These are phyloP conservation scores for Uloborus plumipes DNA, from an alignment of 2,888 invertebrate genomes.

Conservation along the genomic window DNA sequence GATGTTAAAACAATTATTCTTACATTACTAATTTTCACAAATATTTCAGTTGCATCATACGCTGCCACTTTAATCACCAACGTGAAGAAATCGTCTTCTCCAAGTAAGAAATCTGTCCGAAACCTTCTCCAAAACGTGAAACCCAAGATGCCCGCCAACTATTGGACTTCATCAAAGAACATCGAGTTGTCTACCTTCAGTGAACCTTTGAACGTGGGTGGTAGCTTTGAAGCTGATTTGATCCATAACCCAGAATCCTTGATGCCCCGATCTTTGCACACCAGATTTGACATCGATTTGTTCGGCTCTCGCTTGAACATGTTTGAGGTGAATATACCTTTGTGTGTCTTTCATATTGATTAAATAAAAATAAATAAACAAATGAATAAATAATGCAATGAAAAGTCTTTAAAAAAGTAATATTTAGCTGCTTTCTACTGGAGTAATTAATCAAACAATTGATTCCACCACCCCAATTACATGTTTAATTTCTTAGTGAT, in stretches of 20 bases:
- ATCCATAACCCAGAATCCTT: constrained; percentile 82
- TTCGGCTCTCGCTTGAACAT: constrained; percentile 92
- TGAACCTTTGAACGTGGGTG: constrained; percentile 87
- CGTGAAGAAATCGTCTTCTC: constrained; percentile 74
- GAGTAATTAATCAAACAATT: no score
- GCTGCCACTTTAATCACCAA: constrained; percentile 95
- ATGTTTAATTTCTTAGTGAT: no score
- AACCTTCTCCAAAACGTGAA: constrained; percentile 84
- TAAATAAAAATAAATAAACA: no score
- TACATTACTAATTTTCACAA: not conserved
- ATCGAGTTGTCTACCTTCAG: constrained; percentile 88
- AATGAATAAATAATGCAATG: not conserved
- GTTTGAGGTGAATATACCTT: constrained; percentile 76
- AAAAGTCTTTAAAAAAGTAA: not conserved
- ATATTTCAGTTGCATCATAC: constrained; percentile 80
- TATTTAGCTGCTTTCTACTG: no score
- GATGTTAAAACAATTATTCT: not conserved
- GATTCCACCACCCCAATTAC: no score
- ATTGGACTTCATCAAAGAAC: constrained; percentile 91
- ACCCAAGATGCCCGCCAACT: constrained; percentile 86
- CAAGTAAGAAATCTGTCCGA: constrained; percentile 86
- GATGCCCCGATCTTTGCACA: constrained; percentile 81
- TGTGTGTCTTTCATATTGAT: not conserved
- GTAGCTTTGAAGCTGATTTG: constrained; percentile 84
- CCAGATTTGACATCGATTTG: constrained; percentile 86